Base-by-base conservation (phyloP, 2,113 vertebrate species). In the Columba livia region DNA sequence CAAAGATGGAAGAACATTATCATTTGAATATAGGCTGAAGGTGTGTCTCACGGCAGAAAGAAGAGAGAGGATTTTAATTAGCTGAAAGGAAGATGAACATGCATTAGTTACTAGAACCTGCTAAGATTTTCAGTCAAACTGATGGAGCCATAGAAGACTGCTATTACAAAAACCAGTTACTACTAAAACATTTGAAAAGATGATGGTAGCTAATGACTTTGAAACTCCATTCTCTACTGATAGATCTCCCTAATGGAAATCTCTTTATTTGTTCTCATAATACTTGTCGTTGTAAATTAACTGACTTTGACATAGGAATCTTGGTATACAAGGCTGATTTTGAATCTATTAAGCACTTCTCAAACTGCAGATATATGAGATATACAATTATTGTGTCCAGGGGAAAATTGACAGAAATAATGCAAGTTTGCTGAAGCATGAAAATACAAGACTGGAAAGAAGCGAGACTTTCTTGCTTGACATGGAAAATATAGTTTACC, bases 171-270 rank as follows among this genome's bases (percentile, higher is more conserved):
- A 82, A 56, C 20, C 2, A 70, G 65, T 67, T 79, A 42, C 57
- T 71, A 60, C 50, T 67, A 91, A 95, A 96, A 85, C 67, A 92
- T 73, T 85, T 90, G 75, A 92, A 94, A 65, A 91, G 23, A 61
- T 77, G 58, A 80, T 73, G 42, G 40, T 77, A 79, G 36, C n/a
- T 94, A 90, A 90, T 47, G 58, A 90, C 62, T 93, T 88, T 77
- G 29, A 79, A 90, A 77, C 50, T 83, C 34, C 53, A 61, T 77
- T 91, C 74, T 79, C 67, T 85, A 77, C 44, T 82, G 62, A 85
- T 15, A 79, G 62, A 72, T 75, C 88, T 95, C 36, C 57, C 67
- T 73, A 85, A 69, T 61, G 56, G 54, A 93, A 93, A 88, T 82
- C 21, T 92, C 57, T 78, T 66, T 25, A 50, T 67, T 20, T 71